Conservation (phyloP, 2,888 invertebrate genomes). For the Imbricaverruca yamaguchii region DNA sequence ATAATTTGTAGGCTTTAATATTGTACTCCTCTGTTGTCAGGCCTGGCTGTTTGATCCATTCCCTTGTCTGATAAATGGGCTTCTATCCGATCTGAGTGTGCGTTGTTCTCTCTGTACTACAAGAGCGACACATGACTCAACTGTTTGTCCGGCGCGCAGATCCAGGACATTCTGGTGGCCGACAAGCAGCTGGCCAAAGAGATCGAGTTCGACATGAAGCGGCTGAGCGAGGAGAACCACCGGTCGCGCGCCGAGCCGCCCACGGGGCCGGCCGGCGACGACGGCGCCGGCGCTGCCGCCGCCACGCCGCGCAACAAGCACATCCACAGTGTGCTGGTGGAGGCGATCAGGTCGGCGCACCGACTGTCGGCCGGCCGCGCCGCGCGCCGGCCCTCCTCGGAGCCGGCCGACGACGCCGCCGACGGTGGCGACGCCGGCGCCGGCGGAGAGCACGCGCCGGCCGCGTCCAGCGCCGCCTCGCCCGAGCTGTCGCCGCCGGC, state of each 20-base stretch:
- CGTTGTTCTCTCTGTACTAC: no score
- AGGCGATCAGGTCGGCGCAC: slow-evolving; percentile 5
- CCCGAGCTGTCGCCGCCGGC: not conserved
- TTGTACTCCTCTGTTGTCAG: no score
- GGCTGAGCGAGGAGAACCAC: slow-evolving; percentile 38
- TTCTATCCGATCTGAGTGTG: no score
- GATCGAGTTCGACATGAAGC: slow-evolving; percentile 44
- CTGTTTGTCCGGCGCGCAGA: slow-evolving; percentile 27
- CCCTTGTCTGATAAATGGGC: no score
- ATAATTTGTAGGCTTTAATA: no score
- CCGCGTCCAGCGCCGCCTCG: not conserved
- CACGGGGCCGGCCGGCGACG: not conserved
- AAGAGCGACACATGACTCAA: no score
- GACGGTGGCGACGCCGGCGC: not conserved
- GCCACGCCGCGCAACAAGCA: not conserved
- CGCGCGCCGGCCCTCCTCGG: not conserved
- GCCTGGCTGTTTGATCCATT: no score
- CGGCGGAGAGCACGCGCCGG: not conserved
- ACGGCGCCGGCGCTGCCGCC: not conserved
- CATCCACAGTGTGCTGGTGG: slow-evolving; percentile 10
- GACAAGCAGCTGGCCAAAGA: slow-evolving; percentile 44
- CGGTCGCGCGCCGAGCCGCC: not conserved
- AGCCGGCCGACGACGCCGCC: no score
- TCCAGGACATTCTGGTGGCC: slow-evolving; percentile 43
- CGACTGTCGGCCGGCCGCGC: not conserved